Percentiles rank a stretch among this genome's conserved stretches.
phyloP scores from a whole-genome alignment of 2,888 invertebrate genomes.

The Amaurobius ferox region DNA sequence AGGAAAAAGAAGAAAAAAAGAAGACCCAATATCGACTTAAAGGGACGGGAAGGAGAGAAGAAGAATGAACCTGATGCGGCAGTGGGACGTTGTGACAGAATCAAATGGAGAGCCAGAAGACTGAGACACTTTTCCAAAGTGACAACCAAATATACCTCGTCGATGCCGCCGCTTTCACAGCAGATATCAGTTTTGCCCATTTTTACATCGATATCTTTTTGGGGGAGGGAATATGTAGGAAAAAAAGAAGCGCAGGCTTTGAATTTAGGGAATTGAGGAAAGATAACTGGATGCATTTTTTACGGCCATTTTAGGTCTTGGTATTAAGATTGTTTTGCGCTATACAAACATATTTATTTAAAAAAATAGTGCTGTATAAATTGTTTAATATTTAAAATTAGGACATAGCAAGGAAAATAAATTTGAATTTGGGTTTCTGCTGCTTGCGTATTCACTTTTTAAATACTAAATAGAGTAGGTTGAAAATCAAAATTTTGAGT shows the following conservation, averaged over 20 bases:
- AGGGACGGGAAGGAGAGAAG: neutral
- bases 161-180: conserved; percentile 14
- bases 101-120: conserved; percentile 7
- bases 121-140: conserved; percentile 21
- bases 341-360: too few relatives aligned
- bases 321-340: too few relatives aligned
- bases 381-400: too few relatives aligned
- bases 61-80: conserved; percentile 26
- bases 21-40: neutral
- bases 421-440: too few relatives aligned
- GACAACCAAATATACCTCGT: conserved; percentile 26
- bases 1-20: neutral
- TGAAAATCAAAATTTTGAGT: too few relatives aligned
- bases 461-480: too few relatives aligned
- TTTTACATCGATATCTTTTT: neutral
- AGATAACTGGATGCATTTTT: neutral
- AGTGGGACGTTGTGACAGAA: conserved; percentile 19
- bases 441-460: too few relatives aligned
- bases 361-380: too few relatives aligned
- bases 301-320: too few relatives aligned
- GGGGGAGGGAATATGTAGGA: neutral
- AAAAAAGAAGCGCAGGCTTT: neutral
- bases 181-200: neutral
- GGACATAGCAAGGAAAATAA: too few relatives aligned
- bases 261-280: neutral